phyloP scores from a whole-genome alignment of 2,113 vertebrate genomes.

The Suricata suricatta region DNA sequence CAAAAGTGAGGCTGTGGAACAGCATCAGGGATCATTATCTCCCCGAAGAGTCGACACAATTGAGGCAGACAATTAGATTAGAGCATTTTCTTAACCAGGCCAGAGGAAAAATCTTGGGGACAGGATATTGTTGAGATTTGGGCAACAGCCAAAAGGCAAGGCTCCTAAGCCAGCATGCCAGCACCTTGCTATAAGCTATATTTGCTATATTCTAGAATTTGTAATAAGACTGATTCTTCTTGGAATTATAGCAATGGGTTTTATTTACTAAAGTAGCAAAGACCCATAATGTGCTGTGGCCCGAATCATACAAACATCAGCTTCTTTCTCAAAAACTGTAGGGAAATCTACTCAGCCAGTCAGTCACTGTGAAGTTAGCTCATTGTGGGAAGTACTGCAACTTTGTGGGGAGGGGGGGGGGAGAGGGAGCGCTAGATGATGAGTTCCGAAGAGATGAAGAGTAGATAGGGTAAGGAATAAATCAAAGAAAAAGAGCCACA shows the following conservation, averaged over 20 bases:
- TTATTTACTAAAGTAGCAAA: conserved; percentile 23
- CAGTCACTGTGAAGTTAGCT: background rate
- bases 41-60: background rate
- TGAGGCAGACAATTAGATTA: background rate
- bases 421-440: background rate
- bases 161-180: background rate
- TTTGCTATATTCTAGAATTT: background rate
- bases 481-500: background rate
- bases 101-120: conserved; percentile 33
- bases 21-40: background rate
- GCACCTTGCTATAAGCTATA: background rate
- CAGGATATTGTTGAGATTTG: conserved; percentile 44
- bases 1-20: conserved; percentile 31
- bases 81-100: conserved; percentile 42
- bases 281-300: background rate
- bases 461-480: background rate
- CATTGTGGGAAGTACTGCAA: background rate
- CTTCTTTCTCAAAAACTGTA: conserved; percentile 10
- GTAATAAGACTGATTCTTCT: background rate
- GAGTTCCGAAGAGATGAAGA: background rate
- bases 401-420: background rate
- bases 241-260: background rate
- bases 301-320: background rate
- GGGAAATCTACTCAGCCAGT: background rate
- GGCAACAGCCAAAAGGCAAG: background rate